phyloP scores from a whole-genome alignment of 2,113 vertebrate species.

The Anoura caudifer region DNA sequence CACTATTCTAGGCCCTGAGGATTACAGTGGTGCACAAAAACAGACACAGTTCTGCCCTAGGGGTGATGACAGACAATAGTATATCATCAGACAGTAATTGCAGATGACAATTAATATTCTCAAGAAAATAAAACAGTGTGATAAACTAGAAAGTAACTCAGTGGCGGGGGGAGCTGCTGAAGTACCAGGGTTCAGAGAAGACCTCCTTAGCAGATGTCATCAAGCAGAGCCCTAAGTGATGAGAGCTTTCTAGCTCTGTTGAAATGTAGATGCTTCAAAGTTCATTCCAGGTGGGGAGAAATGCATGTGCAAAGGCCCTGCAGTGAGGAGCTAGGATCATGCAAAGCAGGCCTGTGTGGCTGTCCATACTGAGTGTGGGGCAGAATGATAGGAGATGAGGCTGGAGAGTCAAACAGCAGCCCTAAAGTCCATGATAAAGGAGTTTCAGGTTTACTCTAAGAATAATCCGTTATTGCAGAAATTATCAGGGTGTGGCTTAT shows the following conservation, averaged over 20 bases:
- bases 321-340: background rate
- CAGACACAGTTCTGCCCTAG: background rate
- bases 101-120: background rate
- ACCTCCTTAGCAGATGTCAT: background rate
- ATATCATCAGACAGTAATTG: background rate
- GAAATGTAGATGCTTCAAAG: background rate
- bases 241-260: background rate
- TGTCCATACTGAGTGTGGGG: background rate
- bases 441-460: background rate
- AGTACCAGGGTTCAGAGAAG: background rate
- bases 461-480: background rate
- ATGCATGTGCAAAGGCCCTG: background rate
- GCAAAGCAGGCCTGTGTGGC: background rate
- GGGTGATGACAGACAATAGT: background rate
- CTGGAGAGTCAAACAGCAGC: background rate
- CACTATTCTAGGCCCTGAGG: background rate
- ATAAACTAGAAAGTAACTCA: background rate
- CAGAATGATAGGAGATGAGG: background rate
- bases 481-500: background rate
- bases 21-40: background rate
- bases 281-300: background rate
- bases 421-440: background rate
- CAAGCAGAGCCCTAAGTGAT: background rate
- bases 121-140: background rate
- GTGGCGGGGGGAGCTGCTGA: background rate